A percentile compares a stretch with the other conserved stretches of the same genome.
Evolutionary conservation across 2,797 vertebrate genomes (phyloP).

Genomic region (Vultur gryphus): DNA sequence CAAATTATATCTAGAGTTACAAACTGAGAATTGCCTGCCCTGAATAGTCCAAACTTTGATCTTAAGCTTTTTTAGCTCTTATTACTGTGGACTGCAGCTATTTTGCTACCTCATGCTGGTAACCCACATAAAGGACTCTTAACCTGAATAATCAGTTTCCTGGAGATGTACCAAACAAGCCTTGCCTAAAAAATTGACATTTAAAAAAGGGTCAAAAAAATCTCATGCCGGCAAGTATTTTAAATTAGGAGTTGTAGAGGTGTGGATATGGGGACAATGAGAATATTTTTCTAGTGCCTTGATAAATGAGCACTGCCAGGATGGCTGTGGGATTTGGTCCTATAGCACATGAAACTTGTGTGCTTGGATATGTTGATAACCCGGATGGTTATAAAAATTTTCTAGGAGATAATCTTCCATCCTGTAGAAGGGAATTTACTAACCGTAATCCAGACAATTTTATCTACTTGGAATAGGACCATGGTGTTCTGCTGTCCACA

Average conservation of each 20-base stretch:
- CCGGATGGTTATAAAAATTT: not conserved
- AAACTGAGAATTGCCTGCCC: not conserved
- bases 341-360: not conserved
- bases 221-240: not conserved
- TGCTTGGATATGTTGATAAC: not conserved
- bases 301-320: not conserved
- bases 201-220: not conserved
- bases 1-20: not conserved
- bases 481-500: not conserved
- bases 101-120: not conserved
- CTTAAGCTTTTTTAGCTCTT: not conserved
- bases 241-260: not conserved
- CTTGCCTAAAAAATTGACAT: not conserved
- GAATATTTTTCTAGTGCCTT: not conserved
- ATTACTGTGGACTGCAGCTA: not conserved
- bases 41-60: not conserved
- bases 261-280: not conserved
- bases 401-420: not conserved
- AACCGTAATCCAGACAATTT: not conserved
- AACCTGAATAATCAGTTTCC: not conserved
- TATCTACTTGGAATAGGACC: not conserved
- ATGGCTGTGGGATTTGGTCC: not conserved
- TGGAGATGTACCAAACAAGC: not conserved
- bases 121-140: not conserved
- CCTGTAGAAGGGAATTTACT: not conserved